Percentiles rank a stretch among this genome's conserved stretches.
Evolutionary conservation across 2,888 invertebrate genomes (phyloP).

Genomic region (Himalopsyche kuldschensis): DNA sequence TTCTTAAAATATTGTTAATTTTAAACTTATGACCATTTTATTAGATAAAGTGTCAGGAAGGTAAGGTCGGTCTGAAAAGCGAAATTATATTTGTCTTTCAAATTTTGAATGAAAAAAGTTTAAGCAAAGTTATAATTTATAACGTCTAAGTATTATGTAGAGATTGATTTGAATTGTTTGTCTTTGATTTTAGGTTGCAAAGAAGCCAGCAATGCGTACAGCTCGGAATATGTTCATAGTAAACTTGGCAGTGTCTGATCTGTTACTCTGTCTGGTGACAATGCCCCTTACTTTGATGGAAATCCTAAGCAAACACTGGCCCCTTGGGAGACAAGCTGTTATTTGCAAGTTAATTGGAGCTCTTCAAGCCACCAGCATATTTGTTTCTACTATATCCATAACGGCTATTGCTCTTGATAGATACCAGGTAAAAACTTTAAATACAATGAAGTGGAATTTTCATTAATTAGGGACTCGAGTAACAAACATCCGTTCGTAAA

Average conservation of each 20-base stretch:
- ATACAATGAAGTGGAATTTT: no score
- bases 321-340: slow-evolving; percentile 74
- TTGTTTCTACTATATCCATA: slow-evolving; percentile 91
- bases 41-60: no score
- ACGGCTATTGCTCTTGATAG: slow-evolving; percentile 87
- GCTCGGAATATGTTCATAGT: slow-evolving; percentile 92
- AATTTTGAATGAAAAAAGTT: background rate
- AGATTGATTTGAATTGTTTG: slow-evolving; percentile 15
- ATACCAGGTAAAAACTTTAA: slow-evolving; percentile 65
- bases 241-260: slow-evolving; percentile 84
- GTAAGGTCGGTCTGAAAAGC: no score
- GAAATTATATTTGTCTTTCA: no score
- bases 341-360: slow-evolving; percentile 85
- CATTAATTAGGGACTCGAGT: no score
- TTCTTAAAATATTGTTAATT: no score
- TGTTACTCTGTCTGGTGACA: slow-evolving; percentile 84
- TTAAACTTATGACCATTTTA: no score
- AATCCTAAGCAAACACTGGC: slow-evolving; percentile 83
- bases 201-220: slow-evolving; percentile 88
- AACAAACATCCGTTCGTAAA: no score
- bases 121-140: background rate
- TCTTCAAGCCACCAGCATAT: slow-evolving; percentile 87
- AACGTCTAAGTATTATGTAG: no score
- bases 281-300: slow-evolving; percentile 90
- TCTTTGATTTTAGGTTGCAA: slow-evolving; percentile 65